These are phyloP conservation scores for Dipodomys merriami DNA, from an alignment of 2,113 vertebrate species.

Conservation along the genomic window DNA sequence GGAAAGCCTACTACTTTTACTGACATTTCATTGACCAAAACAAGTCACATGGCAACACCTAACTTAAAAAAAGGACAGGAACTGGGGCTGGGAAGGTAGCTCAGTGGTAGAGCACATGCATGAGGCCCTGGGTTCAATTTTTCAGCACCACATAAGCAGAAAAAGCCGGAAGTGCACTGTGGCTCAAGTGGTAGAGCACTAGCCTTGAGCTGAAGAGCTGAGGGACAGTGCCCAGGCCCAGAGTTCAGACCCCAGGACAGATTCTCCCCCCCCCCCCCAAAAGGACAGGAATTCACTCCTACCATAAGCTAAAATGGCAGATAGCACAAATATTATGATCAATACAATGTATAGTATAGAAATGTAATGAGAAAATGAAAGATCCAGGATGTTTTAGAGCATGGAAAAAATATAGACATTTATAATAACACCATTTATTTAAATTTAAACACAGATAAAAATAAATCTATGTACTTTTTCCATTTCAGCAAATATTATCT, in stretches of 20 bases:
- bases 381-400: slow-evolving; percentile 44
- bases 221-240: too few species aligned
- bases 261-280: background rate
- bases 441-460: slow-evolving; percentile 50
- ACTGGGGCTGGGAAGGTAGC: background rate
- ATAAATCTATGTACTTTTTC: slow-evolving; percentile 9
- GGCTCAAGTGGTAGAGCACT: too few species aligned
- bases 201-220: too few species aligned
- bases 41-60: slow-evolving; percentile 34
- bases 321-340: slow-evolving; percentile 28
- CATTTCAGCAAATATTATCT: too few species aligned
- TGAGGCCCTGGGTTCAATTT: too few species aligned
- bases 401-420: slow-evolving; percentile 16
- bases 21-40: slow-evolving; percentile 44
- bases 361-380: slow-evolving; percentile 50
- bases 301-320: background rate
- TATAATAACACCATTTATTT: slow-evolving; percentile 20
- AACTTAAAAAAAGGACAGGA: background rate
- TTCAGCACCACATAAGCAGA: too few species aligned
- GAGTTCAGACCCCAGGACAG: too few species aligned
- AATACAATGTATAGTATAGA: slow-evolving; percentile 38
- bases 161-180: too few species aligned
- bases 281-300: background rate
- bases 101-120: too few species aligned
- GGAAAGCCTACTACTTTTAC: background rate